These are phyloP conservation scores for Kobus ellipsiprymnus DNA, from an alignment of 2,113 vertebrate genomes.

Conservation along the genomic window DNA sequence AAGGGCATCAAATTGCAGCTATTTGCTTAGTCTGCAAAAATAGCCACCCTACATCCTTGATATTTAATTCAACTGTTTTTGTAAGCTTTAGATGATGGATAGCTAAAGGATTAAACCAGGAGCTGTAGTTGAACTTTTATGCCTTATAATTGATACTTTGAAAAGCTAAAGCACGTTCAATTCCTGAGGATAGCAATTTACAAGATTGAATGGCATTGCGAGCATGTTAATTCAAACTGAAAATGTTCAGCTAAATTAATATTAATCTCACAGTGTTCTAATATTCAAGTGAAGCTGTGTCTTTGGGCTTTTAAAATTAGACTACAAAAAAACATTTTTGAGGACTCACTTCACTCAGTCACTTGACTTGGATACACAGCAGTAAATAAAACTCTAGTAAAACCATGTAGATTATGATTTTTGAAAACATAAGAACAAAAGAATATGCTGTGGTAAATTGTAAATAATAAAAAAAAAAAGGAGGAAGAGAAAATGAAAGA, in stretches of 20 bases:
- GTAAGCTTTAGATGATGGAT: background rate
- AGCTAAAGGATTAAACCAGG: background rate
- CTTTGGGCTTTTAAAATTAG: slow-evolving; percentile 7
- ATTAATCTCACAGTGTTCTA: background rate
- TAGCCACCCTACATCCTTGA: background rate
- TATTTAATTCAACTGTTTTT: background rate
- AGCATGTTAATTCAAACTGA: slow-evolving; percentile 40
- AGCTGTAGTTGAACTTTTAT: background rate
- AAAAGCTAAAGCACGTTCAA: slow-evolving; percentile 31
- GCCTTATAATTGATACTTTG: slow-evolving; percentile 19
- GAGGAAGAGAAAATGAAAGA: background rate
- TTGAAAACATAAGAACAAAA: slow-evolving; percentile 8
- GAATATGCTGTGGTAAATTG: background rate
- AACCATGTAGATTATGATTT: background rate
- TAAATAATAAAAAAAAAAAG: background rate
- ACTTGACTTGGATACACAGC: background rate
- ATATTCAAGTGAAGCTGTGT: background rate
- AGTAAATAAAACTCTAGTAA: background rate
- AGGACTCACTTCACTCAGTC: background rate
- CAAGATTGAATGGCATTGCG: background rate
- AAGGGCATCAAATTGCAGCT: background rate
- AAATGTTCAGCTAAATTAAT: background rate
- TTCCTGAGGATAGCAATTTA: slow-evolving; percentile 28
- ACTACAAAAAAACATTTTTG: background rate
- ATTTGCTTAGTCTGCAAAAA: slow-evolving; percentile 19